Evolutionary conservation across 2,113 vertebrate genomes (phyloP).

Genomic region (Monopterus albus): DNA sequence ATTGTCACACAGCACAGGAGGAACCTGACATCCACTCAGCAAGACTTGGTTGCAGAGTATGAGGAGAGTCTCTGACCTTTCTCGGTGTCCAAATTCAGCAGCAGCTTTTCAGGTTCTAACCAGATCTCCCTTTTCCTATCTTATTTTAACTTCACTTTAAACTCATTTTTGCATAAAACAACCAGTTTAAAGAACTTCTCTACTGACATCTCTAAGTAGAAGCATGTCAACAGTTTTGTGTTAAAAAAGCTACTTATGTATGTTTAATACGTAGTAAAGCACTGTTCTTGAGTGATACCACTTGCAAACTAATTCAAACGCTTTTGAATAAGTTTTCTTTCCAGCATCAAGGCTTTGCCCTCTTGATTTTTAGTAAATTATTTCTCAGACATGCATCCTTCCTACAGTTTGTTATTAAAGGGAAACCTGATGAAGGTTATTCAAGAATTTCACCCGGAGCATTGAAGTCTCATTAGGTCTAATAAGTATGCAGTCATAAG

Average conservation of each 20-base stretch:
- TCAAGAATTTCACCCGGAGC: slow-evolving; percentile 44
- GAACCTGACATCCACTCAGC: background rate
- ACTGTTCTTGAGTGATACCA: background rate
- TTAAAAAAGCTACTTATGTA: background rate
- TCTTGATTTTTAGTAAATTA: background rate
- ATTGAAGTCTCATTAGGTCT: slow-evolving; percentile 59
- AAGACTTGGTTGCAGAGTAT: slow-evolving; percentile 7
- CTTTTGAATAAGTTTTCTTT: no score
- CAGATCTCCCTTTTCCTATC: no score
- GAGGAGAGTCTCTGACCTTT: slow-evolving; percentile 24
- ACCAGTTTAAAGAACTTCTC: background rate
- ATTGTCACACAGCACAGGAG: background rate
- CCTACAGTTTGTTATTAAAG: slow-evolving; percentile 15
- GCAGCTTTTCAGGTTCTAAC: no score
- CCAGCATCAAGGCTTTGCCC: background rate
- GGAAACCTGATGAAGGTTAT: slow-evolving; percentile 42
- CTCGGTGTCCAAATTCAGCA: background rate
- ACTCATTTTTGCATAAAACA: no score
- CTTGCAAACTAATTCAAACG: background rate
- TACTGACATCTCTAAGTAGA: background rate
- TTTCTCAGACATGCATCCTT: background rate
- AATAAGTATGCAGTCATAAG: slow-evolving; percentile 46
- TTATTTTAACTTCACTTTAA: no score
- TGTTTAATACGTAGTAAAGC: background rate
- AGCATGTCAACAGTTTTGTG: no score